Evolutionary conservation across 2,797 vertebrate species (phyloP), one percentile per base, ranked within the genome.

Genomic region (Bucorvus abyssinicus): DNA sequence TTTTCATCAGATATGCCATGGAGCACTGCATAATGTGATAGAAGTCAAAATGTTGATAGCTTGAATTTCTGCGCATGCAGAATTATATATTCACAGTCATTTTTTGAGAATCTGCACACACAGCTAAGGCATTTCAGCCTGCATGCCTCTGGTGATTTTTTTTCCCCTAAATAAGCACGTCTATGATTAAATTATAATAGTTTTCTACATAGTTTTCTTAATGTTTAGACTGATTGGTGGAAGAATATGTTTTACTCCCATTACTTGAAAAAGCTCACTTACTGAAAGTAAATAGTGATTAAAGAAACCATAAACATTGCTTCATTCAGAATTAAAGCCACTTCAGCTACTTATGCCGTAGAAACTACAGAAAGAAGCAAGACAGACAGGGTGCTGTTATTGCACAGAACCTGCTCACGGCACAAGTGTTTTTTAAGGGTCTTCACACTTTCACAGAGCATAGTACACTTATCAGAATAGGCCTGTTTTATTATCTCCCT

Each of bases 221-320:
- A 76, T 60, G 74, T 87, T 90, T 94, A 87, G 16, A 82, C 40
- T 82, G 90, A 93, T 36, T 88, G 85, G 78, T 19, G 81, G 87
- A 81, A 87, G 49, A 95, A 78, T 68, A 75, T 74, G 40, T 61
- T 92, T 94, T 90, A 88, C 38, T 88, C 61, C 26, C 32, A 52
- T 93, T 86, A 93, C 80, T 90, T 81, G n/a, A 89, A 85, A 94
- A 91, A 93, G 61, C 76, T 78, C 79, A 94, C 69, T 90, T 87
- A 84, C 42, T 88, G 79, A 71, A 95, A 90, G 91, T 91, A 96
- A 96, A 96, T 75, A 91, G 77, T 93, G 87, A 93, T 95, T 96
- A 95, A 91, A 93, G 76, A 78, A 91, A 82, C 34, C 14, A 84
- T 84, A 94, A 96, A 87, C 84, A 95, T 44, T 86, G 50, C 73